A percentile compares a stretch with the other conserved stretches of the same genome.
phyloP scores from a whole-genome alignment of 1,140 invertebrate genomes.

The Latrodectus geometricus region DNA sequence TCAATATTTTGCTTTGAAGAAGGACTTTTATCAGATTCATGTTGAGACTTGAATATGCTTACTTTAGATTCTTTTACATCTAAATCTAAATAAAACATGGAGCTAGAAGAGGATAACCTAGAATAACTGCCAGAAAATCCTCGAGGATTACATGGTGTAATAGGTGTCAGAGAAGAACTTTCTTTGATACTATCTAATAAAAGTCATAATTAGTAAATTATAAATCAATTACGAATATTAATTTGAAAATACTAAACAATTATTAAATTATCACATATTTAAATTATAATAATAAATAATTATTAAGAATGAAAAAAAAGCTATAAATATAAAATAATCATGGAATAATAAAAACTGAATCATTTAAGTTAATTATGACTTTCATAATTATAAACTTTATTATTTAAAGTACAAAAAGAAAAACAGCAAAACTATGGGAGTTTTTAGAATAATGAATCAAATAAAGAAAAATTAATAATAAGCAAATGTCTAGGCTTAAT shows the following conservation, averaged over 20 bases:
- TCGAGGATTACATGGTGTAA: slow-evolving; percentile 30
- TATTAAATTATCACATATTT: too few relatives aligned
- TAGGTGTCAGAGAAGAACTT: not conserved
- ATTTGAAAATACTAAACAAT: not conserved
- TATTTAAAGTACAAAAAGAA: too few relatives aligned
- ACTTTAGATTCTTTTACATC: slow-evolving; percentile 78
- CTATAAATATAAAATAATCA: too few relatives aligned
- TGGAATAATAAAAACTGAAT: too few relatives aligned
- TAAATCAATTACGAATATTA: not conserved
- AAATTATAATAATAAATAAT: too few relatives aligned
- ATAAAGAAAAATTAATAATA: too few relatives aligned
- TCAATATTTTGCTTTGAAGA: not conserved
- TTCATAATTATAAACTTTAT: too few relatives aligned
- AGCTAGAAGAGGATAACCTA: slow-evolving; percentile 74
- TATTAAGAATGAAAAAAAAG: too few relatives aligned
- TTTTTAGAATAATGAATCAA: too few relatives aligned
- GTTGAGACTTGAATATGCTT: slow-evolving; percentile 65
- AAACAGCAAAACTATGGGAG: too few relatives aligned
- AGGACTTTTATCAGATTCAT: slow-evolving; percentile 45
- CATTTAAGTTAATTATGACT: too few relatives aligned
- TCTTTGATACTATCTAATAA: slow-evolving; percentile 20
- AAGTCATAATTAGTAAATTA: not conserved
- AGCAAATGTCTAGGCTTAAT: too few relatives aligned
- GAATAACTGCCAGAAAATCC: slow-evolving; percentile 27
- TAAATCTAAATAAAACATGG: slow-evolving; percentile 77